Evolutionary conservation across 2,113 vertebrate genomes (phyloP).

Genomic region (Sula dactylatra): DNA sequence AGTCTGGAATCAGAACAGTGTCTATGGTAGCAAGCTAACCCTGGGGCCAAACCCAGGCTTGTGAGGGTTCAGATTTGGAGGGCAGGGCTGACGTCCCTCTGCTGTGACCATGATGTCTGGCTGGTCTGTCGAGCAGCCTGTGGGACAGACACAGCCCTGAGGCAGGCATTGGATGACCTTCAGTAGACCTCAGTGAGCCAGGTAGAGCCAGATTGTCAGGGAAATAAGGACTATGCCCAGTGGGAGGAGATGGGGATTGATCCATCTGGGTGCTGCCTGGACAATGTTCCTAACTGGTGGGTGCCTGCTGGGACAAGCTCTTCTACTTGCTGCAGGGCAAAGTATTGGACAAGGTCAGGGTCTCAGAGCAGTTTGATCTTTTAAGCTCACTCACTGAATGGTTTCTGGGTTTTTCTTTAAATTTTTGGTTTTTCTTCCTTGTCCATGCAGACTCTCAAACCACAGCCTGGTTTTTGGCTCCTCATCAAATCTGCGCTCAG

Average conservation of each 20-base stretch:
- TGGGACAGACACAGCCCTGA: fast-evolving
- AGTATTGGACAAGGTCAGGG: background rate
- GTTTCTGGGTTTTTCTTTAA: background rate
- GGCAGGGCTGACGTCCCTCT: background rate
- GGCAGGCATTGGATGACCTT: background rate
- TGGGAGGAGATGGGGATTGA: background rate
- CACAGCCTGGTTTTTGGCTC: background rate
- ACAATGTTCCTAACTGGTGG: background rate
- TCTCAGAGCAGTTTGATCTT: background rate
- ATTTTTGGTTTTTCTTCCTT: background rate
- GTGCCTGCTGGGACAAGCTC: background rate
- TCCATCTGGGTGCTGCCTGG: background rate
- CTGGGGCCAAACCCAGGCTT: background rate
- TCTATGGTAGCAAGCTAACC: background rate
- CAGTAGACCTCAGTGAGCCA: background rate
- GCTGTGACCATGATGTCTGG: background rate
- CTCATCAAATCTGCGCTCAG: background rate
- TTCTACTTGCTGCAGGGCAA: background rate
- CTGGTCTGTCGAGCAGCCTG: background rate
- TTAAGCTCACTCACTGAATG: background rate
- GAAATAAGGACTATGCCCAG: background rate
- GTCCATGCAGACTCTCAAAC: background rate
- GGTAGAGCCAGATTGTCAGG: background rate
- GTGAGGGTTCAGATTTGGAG: background rate
- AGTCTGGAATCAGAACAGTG: background rate